phyloP scores from a whole-genome alignment of 2,797 vertebrate species.

The Nannoperca obscura region DNA sequence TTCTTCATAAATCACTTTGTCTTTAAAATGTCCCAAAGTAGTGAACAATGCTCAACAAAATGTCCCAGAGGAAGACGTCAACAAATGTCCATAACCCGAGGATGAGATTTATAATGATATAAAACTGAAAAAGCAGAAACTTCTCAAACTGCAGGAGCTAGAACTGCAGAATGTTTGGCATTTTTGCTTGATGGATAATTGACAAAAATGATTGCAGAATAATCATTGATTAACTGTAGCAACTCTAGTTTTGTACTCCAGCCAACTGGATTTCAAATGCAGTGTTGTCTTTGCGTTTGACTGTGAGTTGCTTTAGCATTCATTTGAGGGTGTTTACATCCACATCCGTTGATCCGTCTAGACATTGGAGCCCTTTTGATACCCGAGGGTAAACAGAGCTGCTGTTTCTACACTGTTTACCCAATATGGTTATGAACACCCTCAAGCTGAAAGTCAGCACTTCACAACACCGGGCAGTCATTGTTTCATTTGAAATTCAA shows the following conservation, averaged over 20 bases:
- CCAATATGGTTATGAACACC: constrained; percentile 7
- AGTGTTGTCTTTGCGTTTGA: background rate
- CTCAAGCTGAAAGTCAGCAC: constrained; percentile 34
- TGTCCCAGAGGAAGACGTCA: background rate
- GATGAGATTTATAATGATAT: background rate
- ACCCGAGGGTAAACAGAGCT: background rate
- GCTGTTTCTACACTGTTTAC: constrained; percentile 11
- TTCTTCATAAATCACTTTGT: background rate
- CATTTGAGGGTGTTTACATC: background rate
- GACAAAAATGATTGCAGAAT: background rate
- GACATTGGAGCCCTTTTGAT: background rate
- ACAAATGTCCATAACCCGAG: background rate
- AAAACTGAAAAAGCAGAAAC: background rate
- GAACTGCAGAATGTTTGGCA: background rate
- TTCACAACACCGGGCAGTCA: constrained; percentile 10
- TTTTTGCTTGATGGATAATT: background rate
- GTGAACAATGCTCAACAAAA: background rate
- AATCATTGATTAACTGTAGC: too few relatives aligned
- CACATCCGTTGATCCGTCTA: background rate
- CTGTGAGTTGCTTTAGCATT: background rate
- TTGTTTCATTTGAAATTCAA: constrained; percentile 33
- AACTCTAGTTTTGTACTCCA: background rate
- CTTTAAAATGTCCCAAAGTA: background rate
- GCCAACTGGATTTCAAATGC: background rate
- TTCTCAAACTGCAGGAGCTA: background rate